Evolutionary conservation across 2,888 invertebrate genomes (phyloP).

Genomic region (Pseudococcus longispinus): DNA sequence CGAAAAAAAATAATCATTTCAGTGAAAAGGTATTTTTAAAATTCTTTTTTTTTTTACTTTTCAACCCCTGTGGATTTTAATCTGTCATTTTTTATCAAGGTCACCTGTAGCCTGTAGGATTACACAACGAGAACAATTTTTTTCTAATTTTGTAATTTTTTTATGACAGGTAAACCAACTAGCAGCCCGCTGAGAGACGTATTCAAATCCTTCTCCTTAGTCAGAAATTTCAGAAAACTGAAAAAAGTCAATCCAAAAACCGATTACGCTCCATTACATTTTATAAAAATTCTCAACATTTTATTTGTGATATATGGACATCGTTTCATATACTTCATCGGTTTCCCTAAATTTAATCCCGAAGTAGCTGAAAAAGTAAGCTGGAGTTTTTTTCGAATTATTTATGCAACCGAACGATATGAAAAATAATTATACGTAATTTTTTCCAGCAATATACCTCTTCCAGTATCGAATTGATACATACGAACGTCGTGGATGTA

Average conservation of each 20-base stretch:
- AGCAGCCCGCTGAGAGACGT: not conserved
- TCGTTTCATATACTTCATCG: slow-evolving; percentile 51
- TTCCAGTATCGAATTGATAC: slow-evolving; percentile 56
- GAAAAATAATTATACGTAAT: not conserved
- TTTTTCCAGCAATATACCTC: slow-evolving; percentile 31
- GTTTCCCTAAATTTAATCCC: slow-evolving; percentile 40
- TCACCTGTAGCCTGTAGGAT: not conserved
- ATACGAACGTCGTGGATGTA: slow-evolving; percentile 60
- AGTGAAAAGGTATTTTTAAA: too few relatives aligned
- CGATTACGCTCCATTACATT: slow-evolving; percentile 49
- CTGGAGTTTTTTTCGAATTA: not conserved
- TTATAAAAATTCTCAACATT: slow-evolving; percentile 50
- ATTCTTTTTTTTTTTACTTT: too few relatives aligned
- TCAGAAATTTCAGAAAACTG: slow-evolving; percentile 46
- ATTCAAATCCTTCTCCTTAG: slow-evolving; percentile 42
- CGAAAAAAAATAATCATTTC: not conserved
- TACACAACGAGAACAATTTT: too few relatives aligned
- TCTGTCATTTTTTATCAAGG: too few relatives aligned
- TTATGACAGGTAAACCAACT: not conserved
- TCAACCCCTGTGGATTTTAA: too few relatives aligned
- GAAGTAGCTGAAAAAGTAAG: slow-evolving; percentile 42
- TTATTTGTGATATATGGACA: slow-evolving; percentile 54
- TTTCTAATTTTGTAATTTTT: too few relatives aligned
- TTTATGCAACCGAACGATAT: not conserved
- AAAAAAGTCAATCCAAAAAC: slow-evolving; percentile 53